A percentile compares a stretch with the other conserved stretches of the same genome.
These are phyloP conservation scores for Nemapogon koenigi DNA, from an alignment of 2,888 invertebrate species.

Conservation along the genomic window DNA sequence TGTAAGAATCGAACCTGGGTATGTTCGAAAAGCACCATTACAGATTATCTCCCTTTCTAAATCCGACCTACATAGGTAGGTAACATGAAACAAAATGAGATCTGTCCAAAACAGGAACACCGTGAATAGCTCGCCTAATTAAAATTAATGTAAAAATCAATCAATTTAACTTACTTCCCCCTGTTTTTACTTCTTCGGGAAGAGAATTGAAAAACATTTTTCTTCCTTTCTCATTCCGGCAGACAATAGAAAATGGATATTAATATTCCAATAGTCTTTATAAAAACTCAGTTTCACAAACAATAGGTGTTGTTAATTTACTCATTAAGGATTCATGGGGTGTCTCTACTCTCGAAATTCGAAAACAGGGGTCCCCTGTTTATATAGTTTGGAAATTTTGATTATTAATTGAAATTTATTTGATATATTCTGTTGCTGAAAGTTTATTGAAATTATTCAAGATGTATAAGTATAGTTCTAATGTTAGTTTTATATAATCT, in stretches of 20 bases:
- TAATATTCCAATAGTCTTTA: slow-evolving; percentile 46
- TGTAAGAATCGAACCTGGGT: too few species aligned
- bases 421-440: neutral
- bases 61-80: too few species aligned
- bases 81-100: slow-evolving; percentile 14
- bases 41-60: too few species aligned
- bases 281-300: slow-evolving; percentile 47
- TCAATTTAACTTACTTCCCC: slow-evolving; percentile 38
- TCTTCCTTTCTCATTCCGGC: slow-evolving; percentile 28
- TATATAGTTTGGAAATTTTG: slow-evolving; percentile 9
- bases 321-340: slow-evolving; percentile 61
- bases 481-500: too few species aligned
- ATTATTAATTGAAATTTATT: slow-evolving; percentile 3
- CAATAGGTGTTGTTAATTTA: slow-evolving; percentile 64
- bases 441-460: too few species aligned
- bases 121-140: slow-evolving; percentile 52
- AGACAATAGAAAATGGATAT: slow-evolving; percentile 55
- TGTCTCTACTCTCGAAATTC: slow-evolving; percentile 17
- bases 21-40: too few species aligned
- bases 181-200: slow-evolving; percentile 21
- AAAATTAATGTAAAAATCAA: slow-evolving; percentile 62
- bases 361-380: neutral
- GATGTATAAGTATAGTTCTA: too few species aligned
- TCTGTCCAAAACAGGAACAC: slow-evolving; percentile 46
- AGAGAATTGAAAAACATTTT: slow-evolving; percentile 27